Base-by-base conservation (phyloP, 2,797 vertebrate species). In the Chelmon rostratus region DNA sequence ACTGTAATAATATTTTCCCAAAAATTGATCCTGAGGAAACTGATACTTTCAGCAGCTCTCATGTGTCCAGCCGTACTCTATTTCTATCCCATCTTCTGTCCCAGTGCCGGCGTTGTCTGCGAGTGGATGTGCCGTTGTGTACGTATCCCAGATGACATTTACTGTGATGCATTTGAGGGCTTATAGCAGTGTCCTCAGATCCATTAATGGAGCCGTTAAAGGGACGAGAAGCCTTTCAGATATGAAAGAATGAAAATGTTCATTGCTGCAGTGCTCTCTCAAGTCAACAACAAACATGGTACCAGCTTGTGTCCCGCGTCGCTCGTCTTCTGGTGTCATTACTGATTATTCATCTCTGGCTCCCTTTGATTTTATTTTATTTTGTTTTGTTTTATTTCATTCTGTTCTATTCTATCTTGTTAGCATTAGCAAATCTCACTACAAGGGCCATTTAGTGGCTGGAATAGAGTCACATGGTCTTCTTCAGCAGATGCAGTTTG, bases 161-260 rank as follows among this genome's bases (percentile, higher is more conserved):
- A 85, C 86, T 85, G 74, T 90, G 88, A 93, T 92, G 83, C 80
- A 93, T 93, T 90, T 88, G 81, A 79, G 75, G 70, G 61, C 83
- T 81, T 50, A 84, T 81, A 54, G 84, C 80, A 69, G 83, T 69
- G 79, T 82, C 63, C 86, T 86, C 68, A 53, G 70, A 81, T 63
- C 90, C 85, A 91, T 91, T 94, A 94, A 91, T 84, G 88, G 87
- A 68, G 85, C 90, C 82, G 86, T 92, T 93, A 88, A 87, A 76
- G 25, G 68, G 40, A 74, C 66, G 65, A 54, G 73, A 89, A 82
- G 75, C 86, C 83, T 91, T 90, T 88, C 78, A 90, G 81, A 86
- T 66, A 58, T 57, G 79, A 81, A 86, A 79, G 52, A 88, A 85
- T 78, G 72, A 78, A 89, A 90, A 84, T 63, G 73, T 63, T 54